phyloP scores from a whole-genome alignment of 2,888 invertebrate genomes.

The Spodoptera littoralis region DNA sequence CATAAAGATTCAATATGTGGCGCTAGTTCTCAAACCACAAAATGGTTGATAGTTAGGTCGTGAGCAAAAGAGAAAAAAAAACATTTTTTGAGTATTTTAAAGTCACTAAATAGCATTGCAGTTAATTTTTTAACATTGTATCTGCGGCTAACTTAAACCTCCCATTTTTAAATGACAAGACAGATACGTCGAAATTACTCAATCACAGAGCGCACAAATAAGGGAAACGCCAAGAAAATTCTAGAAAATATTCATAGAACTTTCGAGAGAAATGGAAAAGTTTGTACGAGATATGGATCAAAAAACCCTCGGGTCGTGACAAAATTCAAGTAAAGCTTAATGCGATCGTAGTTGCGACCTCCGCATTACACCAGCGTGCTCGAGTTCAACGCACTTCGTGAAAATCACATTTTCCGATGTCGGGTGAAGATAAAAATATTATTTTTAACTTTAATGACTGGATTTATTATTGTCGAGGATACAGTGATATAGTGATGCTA shows the following conservation, averaged over 20 bases:
- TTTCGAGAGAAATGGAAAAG: not conserved
- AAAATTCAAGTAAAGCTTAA: constrained; percentile 15
- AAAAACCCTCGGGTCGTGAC: not conserved
- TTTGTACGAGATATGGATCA: constrained; percentile 12
- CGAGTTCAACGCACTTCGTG: constrained; percentile 71
- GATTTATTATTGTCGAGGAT: constrained; percentile 17
- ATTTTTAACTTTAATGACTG: constrained; percentile 22
- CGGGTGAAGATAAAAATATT: constrained; percentile 39
- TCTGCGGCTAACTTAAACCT: too few species aligned
- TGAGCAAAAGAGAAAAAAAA: too few species aligned
- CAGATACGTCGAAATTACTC: not conserved
- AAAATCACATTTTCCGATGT: constrained; percentile 60
- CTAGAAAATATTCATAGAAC: not conserved
- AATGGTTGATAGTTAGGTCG: too few species aligned
- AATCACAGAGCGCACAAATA: not conserved
- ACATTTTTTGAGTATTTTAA: too few species aligned
- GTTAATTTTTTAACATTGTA: too few species aligned
- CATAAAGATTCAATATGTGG: too few species aligned
- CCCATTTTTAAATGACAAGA: too few species aligned
- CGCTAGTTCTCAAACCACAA: too few species aligned
- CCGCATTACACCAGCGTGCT: constrained; percentile 61
- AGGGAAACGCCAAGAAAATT: not conserved
- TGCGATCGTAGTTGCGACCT: constrained; percentile 35
- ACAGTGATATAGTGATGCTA: not conserved
- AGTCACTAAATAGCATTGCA: too few species aligned